phyloP scores from a whole-genome alignment of 2,888 invertebrate species.

The Chouioia cunea region DNA sequence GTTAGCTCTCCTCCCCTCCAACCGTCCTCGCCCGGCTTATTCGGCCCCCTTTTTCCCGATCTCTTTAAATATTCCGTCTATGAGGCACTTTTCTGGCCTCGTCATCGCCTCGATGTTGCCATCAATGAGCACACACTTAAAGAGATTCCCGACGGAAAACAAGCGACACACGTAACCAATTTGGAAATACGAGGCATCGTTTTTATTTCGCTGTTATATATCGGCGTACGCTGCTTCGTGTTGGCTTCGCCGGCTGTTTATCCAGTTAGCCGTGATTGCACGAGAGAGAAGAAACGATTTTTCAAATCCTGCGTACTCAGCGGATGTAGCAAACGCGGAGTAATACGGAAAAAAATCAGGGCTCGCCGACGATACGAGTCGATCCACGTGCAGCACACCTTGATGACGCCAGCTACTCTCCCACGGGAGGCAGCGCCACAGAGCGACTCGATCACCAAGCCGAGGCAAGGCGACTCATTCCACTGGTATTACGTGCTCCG shows the following conservation, averaged over 20 bases:
- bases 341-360: slow-evolving; percentile 45
- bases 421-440: slow-evolving; percentile 25
- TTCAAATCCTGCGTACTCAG: slow-evolving; percentile 15
- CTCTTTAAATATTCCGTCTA: slow-evolving; percentile 22
- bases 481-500: slow-evolving; percentile 62
- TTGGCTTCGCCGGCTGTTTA: slow-evolving; percentile 25
- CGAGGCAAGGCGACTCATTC: slow-evolving; percentile 50
- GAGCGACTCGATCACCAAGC: background rate
- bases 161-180: no score
- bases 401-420: background rate
- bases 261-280: slow-evolving; percentile 55
- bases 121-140: no score
- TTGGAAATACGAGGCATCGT: no score
- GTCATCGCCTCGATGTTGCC: background rate
- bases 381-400: slow-evolving; percentile 39
- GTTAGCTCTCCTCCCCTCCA: slow-evolving; percentile 28
- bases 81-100: slow-evolving; percentile 8
- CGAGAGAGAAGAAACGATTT: slow-evolving; percentile 55
- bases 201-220: no score
- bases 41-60: background rate
- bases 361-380: slow-evolving; percentile 31
- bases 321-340: background rate
- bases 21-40: slow-evolving; percentile 8
- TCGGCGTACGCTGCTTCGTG: background rate
- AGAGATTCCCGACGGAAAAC: no score